Base-by-base conservation (phyloP, 2,113 vertebrate genomes). In the Rhombomys opimus region DNA sequence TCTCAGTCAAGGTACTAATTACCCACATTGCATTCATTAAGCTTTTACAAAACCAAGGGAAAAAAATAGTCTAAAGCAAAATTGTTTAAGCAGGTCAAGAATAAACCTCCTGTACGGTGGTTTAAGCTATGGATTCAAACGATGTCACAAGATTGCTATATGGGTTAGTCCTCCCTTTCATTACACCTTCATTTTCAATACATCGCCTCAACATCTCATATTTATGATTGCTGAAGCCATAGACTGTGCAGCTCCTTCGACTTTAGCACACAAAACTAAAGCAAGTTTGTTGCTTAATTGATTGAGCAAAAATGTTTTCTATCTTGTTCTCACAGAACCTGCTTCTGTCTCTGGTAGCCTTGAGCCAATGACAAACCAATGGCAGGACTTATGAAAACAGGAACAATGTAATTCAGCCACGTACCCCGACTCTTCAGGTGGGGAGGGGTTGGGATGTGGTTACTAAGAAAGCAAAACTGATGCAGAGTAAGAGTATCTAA, bases 31-130 rank as follows among this genome's bases (percentile, higher is more conserved):
- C 22, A 52, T 38, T 80, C 57, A 46, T 73, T 93, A 76, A 87
- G 17, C 7, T 35, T 65, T 73, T 25, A 61, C 10, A 87, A 78
- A 81, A 72, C 52, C 59, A 95, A 87, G 50, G 27, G 38, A 63
- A 52, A 63, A 52, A 93, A 96, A 70, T 46, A 92, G 41, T 87
- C 25, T 50, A 88, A 85, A 8, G 81, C 50, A 94, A 92, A 91
- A 8, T 52, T 94, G 23, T 91, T 93, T 57, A 87, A 96, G 61
- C 30, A 68, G 93, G 90, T 59, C 70, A 73, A 97, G 13, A 92
- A 67, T 87, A 72, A 72, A 73, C 4, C 81, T 67, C 59, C 52
- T 90, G 2, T 68, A 70, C 63, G 41, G 67, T 80, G 18, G 20
- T 38, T 86, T 73, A 88, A 81, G 65, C 80, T 23, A 61, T 70